Conservation (phyloP, 2,888 invertebrate genomes). For the Napeogenes inachia region DNA sequence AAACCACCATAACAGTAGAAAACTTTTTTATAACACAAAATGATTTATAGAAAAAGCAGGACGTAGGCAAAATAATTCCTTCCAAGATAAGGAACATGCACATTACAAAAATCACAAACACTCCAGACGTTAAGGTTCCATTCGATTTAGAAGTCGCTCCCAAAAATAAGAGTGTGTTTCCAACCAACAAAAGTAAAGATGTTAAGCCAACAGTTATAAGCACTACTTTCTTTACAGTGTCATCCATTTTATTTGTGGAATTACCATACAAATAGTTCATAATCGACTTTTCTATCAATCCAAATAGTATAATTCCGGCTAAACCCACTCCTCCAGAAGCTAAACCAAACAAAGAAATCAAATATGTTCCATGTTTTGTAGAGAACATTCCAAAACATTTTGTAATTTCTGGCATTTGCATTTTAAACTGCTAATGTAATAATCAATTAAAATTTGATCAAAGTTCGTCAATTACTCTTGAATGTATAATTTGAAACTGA, state of each 20-base stretch:
- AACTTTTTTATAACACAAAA: slow-evolving; percentile 42
- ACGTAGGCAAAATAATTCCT: slow-evolving; percentile 34
- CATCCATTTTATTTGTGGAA: slow-evolving; percentile 25
- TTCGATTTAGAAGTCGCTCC: slow-evolving; percentile 29
- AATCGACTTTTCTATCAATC: slow-evolving; percentile 39
- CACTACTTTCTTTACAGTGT: slow-evolving; percentile 37
- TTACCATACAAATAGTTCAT: slow-evolving; percentile 16
- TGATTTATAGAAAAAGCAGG: slow-evolving; percentile 40
- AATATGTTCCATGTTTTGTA: slow-evolving; percentile 38
- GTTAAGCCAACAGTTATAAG: slow-evolving; percentile 37
- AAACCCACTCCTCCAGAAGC: slow-evolving; percentile 38
- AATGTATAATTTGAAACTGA: background rate
- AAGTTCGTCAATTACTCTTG: background rate
- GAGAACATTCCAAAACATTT: slow-evolving; percentile 42
- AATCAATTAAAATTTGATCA: background rate
- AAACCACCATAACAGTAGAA: slow-evolving; percentile 24
- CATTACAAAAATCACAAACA: slow-evolving; percentile 35
- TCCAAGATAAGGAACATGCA: slow-evolving; percentile 32
- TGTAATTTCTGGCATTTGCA: slow-evolving; percentile 38
- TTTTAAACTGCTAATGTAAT: background rate
- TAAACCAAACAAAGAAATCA: slow-evolving; percentile 45
- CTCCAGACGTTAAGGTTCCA: slow-evolving; percentile 24
- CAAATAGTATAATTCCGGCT: slow-evolving; percentile 41
- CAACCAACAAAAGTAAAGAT: slow-evolving; percentile 37
- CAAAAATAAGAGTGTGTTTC: slow-evolving; percentile 36